Evolutionary conservation across 2,888 invertebrate genomes (phyloP).

Genomic region (Limnephilus rhombicus): DNA sequence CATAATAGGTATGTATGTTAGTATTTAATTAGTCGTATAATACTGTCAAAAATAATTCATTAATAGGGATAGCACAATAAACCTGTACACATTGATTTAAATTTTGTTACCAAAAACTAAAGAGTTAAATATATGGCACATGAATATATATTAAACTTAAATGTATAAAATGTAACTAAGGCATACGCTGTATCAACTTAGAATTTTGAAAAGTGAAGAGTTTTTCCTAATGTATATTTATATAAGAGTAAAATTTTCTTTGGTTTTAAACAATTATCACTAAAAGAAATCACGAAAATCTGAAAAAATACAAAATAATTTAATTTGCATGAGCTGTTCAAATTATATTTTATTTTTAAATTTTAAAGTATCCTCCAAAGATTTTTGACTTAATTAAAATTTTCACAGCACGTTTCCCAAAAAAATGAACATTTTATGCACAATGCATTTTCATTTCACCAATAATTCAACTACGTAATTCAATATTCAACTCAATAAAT

Average conservation of each 20-base stretch:
- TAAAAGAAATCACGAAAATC: conserved; percentile 64
- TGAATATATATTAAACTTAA: conserved; percentile 49
- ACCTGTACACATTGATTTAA: conserved; percentile 12
- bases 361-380: conserved; percentile 58
- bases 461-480: conserved; percentile 57
- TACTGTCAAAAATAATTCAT: conserved; percentile 32
- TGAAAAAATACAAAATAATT: conserved; percentile 47
- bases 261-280: conserved; percentile 64
- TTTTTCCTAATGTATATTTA: conserved; percentile 60
- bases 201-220: conserved; percentile 54
- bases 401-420: conserved; percentile 65
- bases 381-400: conserved; percentile 62
- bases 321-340: conserved; percentile 33
- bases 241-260: conserved; percentile 64
- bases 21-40: conserved; percentile 9
- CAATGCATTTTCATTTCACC: conserved; percentile 51
- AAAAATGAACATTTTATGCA: conserved; percentile 56
- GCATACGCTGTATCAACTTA: conserved; percentile 41
- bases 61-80: conserved; percentile 17
- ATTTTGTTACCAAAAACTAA: conserved; percentile 47
- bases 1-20: neutral
- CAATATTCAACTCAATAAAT: conserved; percentile 56
- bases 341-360: conserved; percentile 52
- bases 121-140: conserved; percentile 63
- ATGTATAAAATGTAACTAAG: conserved; percentile 46